Conservation (phyloP, 1,140 invertebrate species). For the Hydropsyche tenuis region DNA sequence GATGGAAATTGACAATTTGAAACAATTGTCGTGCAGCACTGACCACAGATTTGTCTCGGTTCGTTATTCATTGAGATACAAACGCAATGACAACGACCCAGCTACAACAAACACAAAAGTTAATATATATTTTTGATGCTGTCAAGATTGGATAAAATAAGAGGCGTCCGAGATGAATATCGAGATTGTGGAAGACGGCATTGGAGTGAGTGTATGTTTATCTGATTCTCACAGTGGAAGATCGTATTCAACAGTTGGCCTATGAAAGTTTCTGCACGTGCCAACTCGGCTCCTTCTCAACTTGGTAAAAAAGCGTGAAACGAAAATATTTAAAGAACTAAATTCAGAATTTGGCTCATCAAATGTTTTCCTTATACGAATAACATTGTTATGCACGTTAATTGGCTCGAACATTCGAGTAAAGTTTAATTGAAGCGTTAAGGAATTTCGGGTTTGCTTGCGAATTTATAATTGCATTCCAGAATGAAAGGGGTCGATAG, state of each 20-base stretch:
- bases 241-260: conserved; percentile 25
- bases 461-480: conserved; percentile 19
- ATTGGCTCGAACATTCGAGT: no score
- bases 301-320: neutral
- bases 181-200: no score
- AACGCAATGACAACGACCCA: neutral
- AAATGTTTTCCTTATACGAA: no score
- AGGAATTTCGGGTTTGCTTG: neutral
- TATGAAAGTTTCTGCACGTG: conserved; percentile 23
- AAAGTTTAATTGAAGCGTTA: neutral
- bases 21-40: conserved; percentile 5
- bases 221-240: neutral
- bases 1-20: conserved; percentile 15
- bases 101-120: neutral
- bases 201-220: neutral
- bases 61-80: no score
- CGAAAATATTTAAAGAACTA: neutral
- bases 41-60: conserved; percentile 5
- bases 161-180: no score
- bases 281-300: neutral
- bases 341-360: neutral
- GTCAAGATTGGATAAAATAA: no score
- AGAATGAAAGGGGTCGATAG: neutral
- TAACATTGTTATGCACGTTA: no score
- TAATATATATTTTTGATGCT: conserved; percentile 2